Base-by-base conservation (phyloP, 1,140 invertebrate species). In the Armadillidium nasatum region DNA sequence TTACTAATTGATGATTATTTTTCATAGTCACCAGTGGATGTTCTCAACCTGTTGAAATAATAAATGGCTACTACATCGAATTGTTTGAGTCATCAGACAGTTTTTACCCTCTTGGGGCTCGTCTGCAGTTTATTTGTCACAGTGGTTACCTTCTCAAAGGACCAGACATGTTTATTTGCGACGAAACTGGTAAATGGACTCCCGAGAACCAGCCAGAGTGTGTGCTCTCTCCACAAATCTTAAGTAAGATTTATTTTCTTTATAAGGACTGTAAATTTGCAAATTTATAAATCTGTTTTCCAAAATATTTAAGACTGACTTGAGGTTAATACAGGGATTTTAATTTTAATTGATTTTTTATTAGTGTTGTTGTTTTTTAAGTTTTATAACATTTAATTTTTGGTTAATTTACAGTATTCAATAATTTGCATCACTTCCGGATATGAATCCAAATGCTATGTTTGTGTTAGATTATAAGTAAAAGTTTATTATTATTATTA, bases 101-200 rank as follows among this genome's bases (percentile, higher is more conserved):
- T 19, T 19, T 60, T 19, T 60, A 60, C 19, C 50, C 50, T 60
- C 50, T 19, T 7, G 81, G 79, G n/a, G 77, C 79, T 4, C 15
- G 76, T 6, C 69, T 77, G 9, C 75, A 80, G 71, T 81, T 80
- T 71, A 77, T 79, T n/a, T 82, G 82, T 50, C 79, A 82, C 68
- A 74, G 76, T 33, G 82, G 80, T 2, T 81, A 82, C 66, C 50
- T 67, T n/a, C 72, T 82, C n/a, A 72, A 75, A 21, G 82, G 82
- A n/a, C 74, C 77, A 6, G 82, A 82, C 45, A 45, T 73, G 6
- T 82, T 79, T 50, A 46, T 69, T n/a, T 82, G 82, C 68, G 72
- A 73, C n/a, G 50, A 67, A 7, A 54, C 33, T 11, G 78, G 79
- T 19, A 67, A 74, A 4, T 82, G 82, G 82, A 71, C 71, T n/a